Evolutionary conservation across 2,113 vertebrate species (phyloP).

Genomic region (Peromyscus maniculatus): DNA sequence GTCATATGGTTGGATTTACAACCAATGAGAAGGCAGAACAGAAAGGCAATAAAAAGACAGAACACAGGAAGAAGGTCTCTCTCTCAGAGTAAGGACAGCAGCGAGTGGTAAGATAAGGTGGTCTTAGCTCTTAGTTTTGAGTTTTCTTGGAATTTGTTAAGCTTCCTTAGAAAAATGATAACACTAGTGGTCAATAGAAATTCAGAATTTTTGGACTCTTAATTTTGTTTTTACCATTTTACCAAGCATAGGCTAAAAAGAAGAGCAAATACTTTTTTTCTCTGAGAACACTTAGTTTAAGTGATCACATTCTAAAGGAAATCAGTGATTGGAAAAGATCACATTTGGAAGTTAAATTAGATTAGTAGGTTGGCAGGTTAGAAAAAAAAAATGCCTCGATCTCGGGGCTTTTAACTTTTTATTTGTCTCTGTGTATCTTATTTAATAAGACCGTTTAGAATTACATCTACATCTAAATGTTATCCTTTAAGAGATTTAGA

Average conservation of each 20-base stretch:
- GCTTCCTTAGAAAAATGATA: not conserved
- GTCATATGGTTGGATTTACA: too few species aligned
- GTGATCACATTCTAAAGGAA: not conserved
- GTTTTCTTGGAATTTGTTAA: not conserved
- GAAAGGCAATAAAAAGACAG: too few species aligned
- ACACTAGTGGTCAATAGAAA: not conserved
- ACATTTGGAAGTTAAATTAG: not conserved
- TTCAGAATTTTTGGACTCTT: not conserved
- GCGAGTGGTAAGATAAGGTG: too few species aligned
- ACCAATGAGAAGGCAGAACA: too few species aligned
- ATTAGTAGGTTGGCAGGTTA: not conserved
- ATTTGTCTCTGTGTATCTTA: too few species aligned
- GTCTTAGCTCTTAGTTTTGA: not conserved
- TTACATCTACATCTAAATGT: too few species aligned
- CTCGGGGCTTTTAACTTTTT: too few species aligned
- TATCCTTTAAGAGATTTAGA: not conserved
- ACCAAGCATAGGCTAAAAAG: not conserved
- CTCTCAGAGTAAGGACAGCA: too few species aligned
- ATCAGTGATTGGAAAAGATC: not conserved
- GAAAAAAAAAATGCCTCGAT: not conserved
- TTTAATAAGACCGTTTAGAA: too few species aligned
- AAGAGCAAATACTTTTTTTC: not conserved
- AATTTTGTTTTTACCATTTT: not conserved
- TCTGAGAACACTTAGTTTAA: not conserved
- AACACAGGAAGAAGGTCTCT: too few species aligned